Evolutionary conservation across 2,113 vertebrate species (phyloP), one percentile per base, ranked within the genome.

Genomic region (Microcebus ravelobensis): DNA sequence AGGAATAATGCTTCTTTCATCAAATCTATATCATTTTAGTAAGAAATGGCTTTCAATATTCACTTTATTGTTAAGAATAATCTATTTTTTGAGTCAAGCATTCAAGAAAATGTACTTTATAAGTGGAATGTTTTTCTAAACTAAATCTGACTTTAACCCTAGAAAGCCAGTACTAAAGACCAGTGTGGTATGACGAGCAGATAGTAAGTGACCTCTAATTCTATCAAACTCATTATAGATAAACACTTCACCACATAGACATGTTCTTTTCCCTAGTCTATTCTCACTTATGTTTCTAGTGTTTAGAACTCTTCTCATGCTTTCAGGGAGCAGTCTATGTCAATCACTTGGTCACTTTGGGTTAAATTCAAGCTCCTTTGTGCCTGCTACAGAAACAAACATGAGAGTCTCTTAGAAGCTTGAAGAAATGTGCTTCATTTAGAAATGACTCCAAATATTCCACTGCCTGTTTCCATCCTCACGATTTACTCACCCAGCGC

Each of bases 61-160:
- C 45, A 63, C 63, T 74, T 94, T 70, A 87, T 76, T 76, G 23
- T 76, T 76, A 79, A 92, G 17, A 81, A 84, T 31, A 91, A 59
- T 14, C 34, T 45, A 87, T 87, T 93, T 95, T 87, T 93, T 95
- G 94, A 81, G 50, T 73, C 59, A 94, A 88, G 34, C 59, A 70
- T 50, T 95, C 27, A 68, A 74, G 25, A 81, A 84, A 90, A 92
- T 82, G 3, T 42, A 71, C 18, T 90, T 70, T 31, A 10, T 70
- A 77, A 87, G 20, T 36, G 9, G 17, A 94, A 87, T 87, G 42
- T 57, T 93, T 87, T 87, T 73, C n/a, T 71, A 92, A 87, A 84
- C 48, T 36, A 93, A 87, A 29, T 55, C 9, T 90, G 61, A 12
- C 17, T 90, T 89, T 57, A 90, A 74, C 74, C 74, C 79, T 86